Conservation (phyloP, 2,888 invertebrate species). For the Lochmaea capreae region DNA sequence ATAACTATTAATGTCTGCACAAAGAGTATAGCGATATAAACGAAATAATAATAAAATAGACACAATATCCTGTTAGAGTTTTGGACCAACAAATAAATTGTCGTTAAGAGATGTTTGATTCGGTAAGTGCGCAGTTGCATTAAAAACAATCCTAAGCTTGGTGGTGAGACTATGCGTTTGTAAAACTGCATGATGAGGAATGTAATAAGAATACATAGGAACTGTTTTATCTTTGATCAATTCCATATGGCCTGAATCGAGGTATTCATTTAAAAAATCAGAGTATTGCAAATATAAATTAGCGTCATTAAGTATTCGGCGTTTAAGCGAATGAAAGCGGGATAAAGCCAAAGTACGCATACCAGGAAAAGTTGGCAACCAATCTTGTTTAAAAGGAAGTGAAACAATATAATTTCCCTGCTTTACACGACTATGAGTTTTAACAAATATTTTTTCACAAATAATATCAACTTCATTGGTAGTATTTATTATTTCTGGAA, state of each 20-base stretch:
- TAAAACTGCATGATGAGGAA: not conserved
- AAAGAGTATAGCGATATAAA: conserved; percentile 2
- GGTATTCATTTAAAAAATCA: too few relatives aligned
- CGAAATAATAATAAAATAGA: conserved; percentile 20
- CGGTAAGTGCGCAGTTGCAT: conserved; percentile 6
- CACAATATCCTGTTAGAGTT: conserved; percentile 26
- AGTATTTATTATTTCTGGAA: too few relatives aligned
- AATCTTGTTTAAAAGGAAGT: too few relatives aligned
- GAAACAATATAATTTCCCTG: conserved; percentile 3
- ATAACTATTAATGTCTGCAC: conserved; percentile 26
- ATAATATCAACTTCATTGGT: too few relatives aligned
- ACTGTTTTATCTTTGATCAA: not conserved
- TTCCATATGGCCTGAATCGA: too few relatives aligned
- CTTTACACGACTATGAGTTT: too few relatives aligned
- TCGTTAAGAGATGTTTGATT: conserved; percentile 21
- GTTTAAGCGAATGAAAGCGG: conserved; percentile 18
- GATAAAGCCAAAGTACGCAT: not conserved
- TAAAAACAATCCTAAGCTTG: too few relatives aligned
- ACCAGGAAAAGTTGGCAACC: too few relatives aligned
- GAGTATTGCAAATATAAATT: too few relatives aligned
- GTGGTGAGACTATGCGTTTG: too few relatives aligned
- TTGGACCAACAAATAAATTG: conserved; percentile 20
- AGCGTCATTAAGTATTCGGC: not conserved
- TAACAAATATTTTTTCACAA: too few relatives aligned
- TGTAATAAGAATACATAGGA: not conserved